Evolutionary conservation across 2,888 invertebrate species (phyloP).

Genomic region (Therioaphis trifolii): DNA sequence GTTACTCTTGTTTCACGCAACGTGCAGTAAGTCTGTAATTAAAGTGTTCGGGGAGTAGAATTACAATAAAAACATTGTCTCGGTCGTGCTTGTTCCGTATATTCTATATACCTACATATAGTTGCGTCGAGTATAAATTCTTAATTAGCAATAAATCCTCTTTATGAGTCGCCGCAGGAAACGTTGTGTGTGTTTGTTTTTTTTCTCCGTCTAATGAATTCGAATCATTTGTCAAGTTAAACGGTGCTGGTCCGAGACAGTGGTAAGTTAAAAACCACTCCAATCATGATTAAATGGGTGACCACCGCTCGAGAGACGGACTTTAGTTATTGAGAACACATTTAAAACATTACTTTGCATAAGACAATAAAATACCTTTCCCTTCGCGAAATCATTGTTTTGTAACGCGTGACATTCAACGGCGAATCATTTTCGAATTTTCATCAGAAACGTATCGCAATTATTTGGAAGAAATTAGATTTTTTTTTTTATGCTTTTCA

Average conservation of each 20-base stretch:
- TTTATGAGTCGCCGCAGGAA: conserved; percentile 10
- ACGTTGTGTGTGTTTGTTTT: not conserved
- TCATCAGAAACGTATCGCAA: too few species aligned
- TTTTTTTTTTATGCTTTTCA: too few species aligned
- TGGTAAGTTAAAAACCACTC: conserved; percentile 27
- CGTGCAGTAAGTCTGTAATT: too few species aligned
- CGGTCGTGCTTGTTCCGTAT: too few species aligned
- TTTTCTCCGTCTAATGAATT: not conserved
- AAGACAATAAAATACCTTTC: too few species aligned
- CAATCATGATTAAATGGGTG: conserved; percentile 1
- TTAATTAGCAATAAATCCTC: conserved; percentile 22
- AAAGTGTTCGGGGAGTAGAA: too few species aligned
- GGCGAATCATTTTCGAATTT: not conserved
- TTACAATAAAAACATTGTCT: not conserved
- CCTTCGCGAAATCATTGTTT: too few species aligned
- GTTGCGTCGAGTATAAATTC: not conserved
- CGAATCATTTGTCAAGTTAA: conserved; percentile 11
- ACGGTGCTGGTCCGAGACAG: not conserved
- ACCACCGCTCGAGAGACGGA: too few species aligned
- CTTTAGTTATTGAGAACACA: not conserved
- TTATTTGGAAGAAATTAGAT: too few species aligned
- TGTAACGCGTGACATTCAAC: not conserved
- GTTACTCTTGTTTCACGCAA: too few species aligned
- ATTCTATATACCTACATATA: too few species aligned
- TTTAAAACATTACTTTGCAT: too few species aligned